Percentiles rank a stretch among this genome's conserved stretches.
phyloP scores from a whole-genome alignment of 2,797 vertebrate genomes.

The Trematomus bernacchii region DNA sequence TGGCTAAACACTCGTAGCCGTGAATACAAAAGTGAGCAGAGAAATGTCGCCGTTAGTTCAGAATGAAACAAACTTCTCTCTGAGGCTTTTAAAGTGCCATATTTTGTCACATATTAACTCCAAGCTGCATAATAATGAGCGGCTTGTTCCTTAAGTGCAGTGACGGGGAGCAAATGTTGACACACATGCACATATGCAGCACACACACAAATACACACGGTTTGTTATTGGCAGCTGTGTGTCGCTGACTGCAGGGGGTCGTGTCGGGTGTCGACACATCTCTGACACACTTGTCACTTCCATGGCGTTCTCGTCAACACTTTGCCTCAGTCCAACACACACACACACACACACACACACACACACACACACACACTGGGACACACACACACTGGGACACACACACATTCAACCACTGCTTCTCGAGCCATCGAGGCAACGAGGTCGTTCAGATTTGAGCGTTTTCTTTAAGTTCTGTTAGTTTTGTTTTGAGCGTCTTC shows the following conservation, averaged over 20 bases:
- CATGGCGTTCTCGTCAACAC: slow-evolving; percentile 82
- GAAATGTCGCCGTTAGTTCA: not conserved
- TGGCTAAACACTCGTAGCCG: slow-evolving; percentile 8
- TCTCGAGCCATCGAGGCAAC: slow-evolving; percentile 25
- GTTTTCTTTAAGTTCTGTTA: slow-evolving; percentile 24
- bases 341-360: slow-evolving; percentile 19
- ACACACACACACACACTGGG: slow-evolving; percentile 25
- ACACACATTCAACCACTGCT: slow-evolving; percentile 21
- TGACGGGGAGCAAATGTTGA: slow-evolving; percentile 41
- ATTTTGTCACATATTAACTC: slow-evolving; percentile 20
- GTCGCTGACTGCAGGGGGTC: slow-evolving; percentile 71
- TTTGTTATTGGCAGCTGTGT: slow-evolving; percentile 73
- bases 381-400: slow-evolving; percentile 19
- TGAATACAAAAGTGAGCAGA: not conserved
- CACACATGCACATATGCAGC: slow-evolving; percentile 19
- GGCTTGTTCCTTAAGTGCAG: slow-evolving; percentile 34
- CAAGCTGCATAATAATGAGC: slow-evolving; percentile 35
- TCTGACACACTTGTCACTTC: slow-evolving; percentile 88
- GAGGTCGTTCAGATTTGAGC: slow-evolving; percentile 18
- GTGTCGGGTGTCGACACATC: slow-evolving; percentile 83
- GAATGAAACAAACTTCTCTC: not conserved
- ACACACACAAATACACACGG: slow-evolving; percentile 24
- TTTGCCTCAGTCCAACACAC: slow-evolving; percentile 42
- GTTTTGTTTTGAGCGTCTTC: slow-evolving; percentile 7
- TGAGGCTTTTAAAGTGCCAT: not conserved